Evolutionary conservation across 2,888 invertebrate species (phyloP).

Genomic region (Metopia argyrocephala): DNA sequence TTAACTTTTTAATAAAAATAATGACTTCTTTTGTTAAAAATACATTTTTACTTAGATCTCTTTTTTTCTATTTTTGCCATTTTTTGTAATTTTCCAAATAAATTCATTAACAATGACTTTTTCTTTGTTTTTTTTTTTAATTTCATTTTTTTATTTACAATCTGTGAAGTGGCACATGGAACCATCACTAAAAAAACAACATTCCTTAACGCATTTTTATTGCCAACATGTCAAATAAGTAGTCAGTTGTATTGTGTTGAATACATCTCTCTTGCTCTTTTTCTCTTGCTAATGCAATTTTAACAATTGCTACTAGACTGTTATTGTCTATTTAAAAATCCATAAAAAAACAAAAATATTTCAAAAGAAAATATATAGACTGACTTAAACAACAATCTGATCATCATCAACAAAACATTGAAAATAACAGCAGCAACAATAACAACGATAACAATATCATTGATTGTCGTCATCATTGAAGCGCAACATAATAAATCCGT

Average conservation of each 20-base stretch:
- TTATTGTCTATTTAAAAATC: background rate
- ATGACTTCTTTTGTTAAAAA: constrained; percentile 25
- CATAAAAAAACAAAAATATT: constrained; percentile 25
- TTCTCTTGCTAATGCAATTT: too few species aligned
- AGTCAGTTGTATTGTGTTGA: background rate
- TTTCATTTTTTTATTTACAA: constrained; percentile 23
- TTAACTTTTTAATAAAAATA: constrained; percentile 13
- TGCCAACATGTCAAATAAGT: constrained; percentile 18
- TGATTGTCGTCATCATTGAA: constrained; percentile 52
- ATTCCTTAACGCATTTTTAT: constrained; percentile 62
- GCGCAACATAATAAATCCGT: constrained; percentile 63
- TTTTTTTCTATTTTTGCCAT: background rate
- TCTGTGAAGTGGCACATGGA: constrained; percentile 61
- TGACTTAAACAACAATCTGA: constrained; percentile 40
- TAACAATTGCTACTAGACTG: background rate
- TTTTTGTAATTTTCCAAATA: constrained; percentile 32
- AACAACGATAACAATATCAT: background rate
- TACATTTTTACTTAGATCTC: background rate
- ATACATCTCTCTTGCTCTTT: too few species aligned
- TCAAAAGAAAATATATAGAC: background rate
- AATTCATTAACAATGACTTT: constrained; percentile 45
- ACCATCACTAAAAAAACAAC: constrained; percentile 62
- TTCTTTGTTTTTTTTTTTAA: constrained; percentile 1
- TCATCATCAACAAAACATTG: constrained; percentile 18
- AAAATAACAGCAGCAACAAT: background rate